Conservation (phyloP, 2,888 invertebrate genomes). For the Macrophya alboannulata region DNA sequence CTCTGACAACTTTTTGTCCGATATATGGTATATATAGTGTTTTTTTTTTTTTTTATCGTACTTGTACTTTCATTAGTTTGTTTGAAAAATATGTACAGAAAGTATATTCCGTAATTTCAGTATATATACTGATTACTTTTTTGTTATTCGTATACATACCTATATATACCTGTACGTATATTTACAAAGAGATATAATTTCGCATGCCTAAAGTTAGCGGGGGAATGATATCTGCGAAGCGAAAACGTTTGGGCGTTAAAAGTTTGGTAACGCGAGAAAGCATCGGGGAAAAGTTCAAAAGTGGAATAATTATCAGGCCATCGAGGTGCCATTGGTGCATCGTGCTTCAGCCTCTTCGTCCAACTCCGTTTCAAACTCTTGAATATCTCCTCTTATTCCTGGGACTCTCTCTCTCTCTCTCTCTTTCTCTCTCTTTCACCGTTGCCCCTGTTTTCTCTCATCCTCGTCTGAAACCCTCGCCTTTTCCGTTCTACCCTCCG, state of each 20-base stretch:
- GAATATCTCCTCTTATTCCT: constrained; percentile 23
- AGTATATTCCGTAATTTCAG: neutral
- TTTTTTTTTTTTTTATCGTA: neutral
- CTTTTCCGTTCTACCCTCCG: neutral
- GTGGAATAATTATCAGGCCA: constrained; percentile 55
- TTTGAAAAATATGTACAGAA: neutral
- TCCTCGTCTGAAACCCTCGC: constrained; percentile 19
- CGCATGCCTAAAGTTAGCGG: neutral
- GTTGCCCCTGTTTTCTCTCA: neutral
- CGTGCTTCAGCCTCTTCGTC: constrained; percentile 36
- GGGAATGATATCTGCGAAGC: neutral
- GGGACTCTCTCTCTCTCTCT: neutral
- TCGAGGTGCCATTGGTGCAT: constrained; percentile 51
- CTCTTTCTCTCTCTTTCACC: neutral
- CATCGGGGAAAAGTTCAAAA: constrained; percentile 39
- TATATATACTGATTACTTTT: neutral
- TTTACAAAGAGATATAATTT: neutral
- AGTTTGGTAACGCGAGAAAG: constrained; percentile 25
- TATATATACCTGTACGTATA: neutral
- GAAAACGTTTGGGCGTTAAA: constrained; percentile 23
- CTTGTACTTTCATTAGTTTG: neutral
- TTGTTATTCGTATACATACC: neutral
- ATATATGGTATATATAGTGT: too few relatives aligned
- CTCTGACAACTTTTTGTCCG: neutral
- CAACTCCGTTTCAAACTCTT: constrained; percentile 31